Conservation (phyloP, 2,797 vertebrate species). For the Pampus argenteus region DNA sequence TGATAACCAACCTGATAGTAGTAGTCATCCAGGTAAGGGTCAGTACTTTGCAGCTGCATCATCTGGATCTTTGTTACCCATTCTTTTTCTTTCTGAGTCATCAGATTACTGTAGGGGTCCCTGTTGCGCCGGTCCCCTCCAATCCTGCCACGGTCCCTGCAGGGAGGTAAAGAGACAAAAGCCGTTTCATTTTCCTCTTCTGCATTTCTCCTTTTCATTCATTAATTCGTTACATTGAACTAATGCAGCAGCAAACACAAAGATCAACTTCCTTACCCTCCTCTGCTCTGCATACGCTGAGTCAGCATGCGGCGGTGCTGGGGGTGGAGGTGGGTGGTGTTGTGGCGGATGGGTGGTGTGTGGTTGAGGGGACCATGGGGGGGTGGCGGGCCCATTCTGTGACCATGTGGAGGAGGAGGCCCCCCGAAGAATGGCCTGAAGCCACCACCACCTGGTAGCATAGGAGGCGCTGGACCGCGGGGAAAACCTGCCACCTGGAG, state of each 20-base stretch:
- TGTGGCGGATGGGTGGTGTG: conserved; percentile 86
- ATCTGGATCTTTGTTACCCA: conserved; percentile 99
- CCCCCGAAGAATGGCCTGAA: conserved; percentile 92
- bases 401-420: conserved; percentile 83
- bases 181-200: no score
- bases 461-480: conserved; percentile 85
- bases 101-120: conserved; percentile 96
- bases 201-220: no score
- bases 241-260: no score
- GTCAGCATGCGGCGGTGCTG: conserved; percentile 94
- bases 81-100: conserved; percentile 96
- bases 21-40: conserved; percentile 97
- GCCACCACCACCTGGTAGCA: conserved; percentile 86
- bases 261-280: conserved; percentile 89
- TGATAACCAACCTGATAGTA: conserved; percentile 91
- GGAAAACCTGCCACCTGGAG: conserved; percentile 87
- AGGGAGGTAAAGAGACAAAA: neutral
- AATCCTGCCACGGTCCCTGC: conserved; percentile 76
- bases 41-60: conserved; percentile 98
- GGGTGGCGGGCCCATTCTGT: conserved; percentile 78
- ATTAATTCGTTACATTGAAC: no score
- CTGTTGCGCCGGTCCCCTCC: conserved; percentile 84
- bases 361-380: conserved; percentile 83
- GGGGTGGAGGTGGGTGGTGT: conserved; percentile 95
- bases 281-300: conserved; percentile 91